Conservation (phyloP, 2,888 invertebrate genomes). For the Standfussiana lucernea region DNA sequence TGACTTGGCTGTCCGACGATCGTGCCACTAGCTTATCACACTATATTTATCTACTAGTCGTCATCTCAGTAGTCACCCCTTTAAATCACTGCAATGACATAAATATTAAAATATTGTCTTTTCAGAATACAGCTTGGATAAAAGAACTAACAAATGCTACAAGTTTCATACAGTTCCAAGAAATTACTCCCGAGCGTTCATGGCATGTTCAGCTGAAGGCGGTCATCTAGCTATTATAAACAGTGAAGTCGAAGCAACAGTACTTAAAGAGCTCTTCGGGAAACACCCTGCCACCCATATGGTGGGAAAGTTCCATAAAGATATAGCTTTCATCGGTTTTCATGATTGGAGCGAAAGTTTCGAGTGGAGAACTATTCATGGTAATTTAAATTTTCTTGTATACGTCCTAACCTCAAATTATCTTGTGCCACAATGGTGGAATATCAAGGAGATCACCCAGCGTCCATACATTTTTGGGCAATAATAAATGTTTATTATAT, state of each 20-base stretch:
- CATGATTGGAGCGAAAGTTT: constrained; percentile 23
- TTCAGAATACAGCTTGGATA: constrained; percentile 35
- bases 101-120: too few relatives aligned
- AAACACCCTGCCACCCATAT: constrained; percentile 1
- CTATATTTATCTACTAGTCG: too few relatives aligned
- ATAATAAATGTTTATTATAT: too few relatives aligned
- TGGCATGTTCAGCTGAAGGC: constrained; percentile 77
- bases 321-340: constrained; percentile 28
- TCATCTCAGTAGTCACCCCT: too few relatives aligned
- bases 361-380: constrained; percentile 27
- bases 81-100: too few relatives aligned
- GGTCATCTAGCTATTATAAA: constrained; percentile 78
- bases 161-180: constrained; percentile 76
- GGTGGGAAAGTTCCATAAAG: not conserved
- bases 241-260: constrained; percentile 69
- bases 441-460: too few relatives aligned
- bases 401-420: not conserved
- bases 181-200: constrained; percentile 75
- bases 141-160: constrained; percentile 73
- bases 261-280: constrained; percentile 64
- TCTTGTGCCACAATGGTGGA: too few relatives aligned
- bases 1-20: too few relatives aligned
- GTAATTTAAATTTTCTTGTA: constrained; percentile 1
- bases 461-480: too few relatives aligned
- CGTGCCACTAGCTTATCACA: too few relatives aligned